Evolutionary conservation across 2,113 vertebrate genomes (phyloP), one percentile per base, ranked within the genome.

Genomic region (Eira barbara): DNA sequence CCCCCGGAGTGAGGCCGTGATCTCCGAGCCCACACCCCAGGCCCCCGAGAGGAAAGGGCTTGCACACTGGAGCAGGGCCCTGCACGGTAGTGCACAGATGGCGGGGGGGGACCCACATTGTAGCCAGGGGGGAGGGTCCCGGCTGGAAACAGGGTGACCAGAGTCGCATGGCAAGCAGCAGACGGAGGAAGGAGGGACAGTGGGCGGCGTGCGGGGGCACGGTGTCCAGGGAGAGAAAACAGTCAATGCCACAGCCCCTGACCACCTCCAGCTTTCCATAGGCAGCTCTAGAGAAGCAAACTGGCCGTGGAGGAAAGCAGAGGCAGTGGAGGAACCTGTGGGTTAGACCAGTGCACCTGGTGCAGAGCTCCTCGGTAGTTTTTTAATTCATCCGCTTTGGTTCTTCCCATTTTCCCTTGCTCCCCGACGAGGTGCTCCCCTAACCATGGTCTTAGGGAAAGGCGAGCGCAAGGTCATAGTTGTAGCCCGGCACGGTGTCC

Each of bases 391-490:
- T 31, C n/a, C 34, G 23, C 27, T 1, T 2, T 34, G 52, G 39
- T 13, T n/a, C 9, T 20, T 42, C 61, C 95, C 76, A 0, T 14
- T 39, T 13, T 61, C 45, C 78, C 87, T 4, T 0, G 25, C 10
- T 20, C 23, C 63, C 6, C 2, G 31, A 47, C 14, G 63, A 67
- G 74, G 57, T 21, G 14, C 12, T 0, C 6, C 31, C 84, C 96
- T 98, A 99, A 71, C 98, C 65, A 55, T 31, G 82, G 96, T 99
- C 99, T 0, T 99, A 99, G 39, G 99, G 99, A 95, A 99, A 98
- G 0, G 99, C 95, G 23, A 99, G 99, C n/a, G 99, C 98, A 1
- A 99, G 99, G 98, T 99, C 99, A 97, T 99, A 99, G 99, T 98
- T 99, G 98, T 99, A 99, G 0, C 99, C 99, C 0, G 98, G 93